A percentile compares a stretch with the other conserved stretches of the same genome.
These are phyloP conservation scores for Ptychadena robeensis DNA, from an alignment of 2,797 vertebrate species.

Conservation along the genomic window DNA sequence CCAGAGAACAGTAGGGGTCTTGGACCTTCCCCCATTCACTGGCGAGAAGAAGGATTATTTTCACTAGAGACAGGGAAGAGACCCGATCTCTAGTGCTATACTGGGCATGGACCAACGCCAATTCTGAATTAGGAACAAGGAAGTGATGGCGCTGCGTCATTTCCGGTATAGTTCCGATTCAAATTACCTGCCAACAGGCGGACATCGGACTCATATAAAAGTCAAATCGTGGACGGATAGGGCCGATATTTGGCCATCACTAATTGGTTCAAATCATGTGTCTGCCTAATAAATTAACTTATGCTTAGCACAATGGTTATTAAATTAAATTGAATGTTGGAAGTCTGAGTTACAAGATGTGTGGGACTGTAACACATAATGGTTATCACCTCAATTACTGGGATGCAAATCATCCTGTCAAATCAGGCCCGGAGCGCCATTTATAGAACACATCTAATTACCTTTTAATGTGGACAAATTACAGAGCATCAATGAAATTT, in stretches of 20 bases:
- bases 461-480: constrained; percentile 16
- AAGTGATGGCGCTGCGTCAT: too few relatives aligned
- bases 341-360: background rate
- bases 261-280: background rate
- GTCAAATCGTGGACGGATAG: too few relatives aligned
- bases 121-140: too few relatives aligned
- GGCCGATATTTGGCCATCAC: background rate
- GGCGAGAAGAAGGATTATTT: too few relatives aligned
- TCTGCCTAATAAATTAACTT: background rate
- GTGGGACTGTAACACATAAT: constrained; percentile 19
- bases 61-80: too few relatives aligned
- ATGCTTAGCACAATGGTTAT: background rate
- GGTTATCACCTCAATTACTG: constrained; percentile 46
- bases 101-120: too few relatives aligned
- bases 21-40: too few relatives aligned
- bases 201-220: too few relatives aligned
- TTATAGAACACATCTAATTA: constrained; percentile 1
- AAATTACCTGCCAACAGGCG: too few relatives aligned
- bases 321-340: constrained; percentile 34
- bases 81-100: too few relatives aligned
- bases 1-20: too few relatives aligned
- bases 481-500: background rate
- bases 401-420: constrained; percentile 44
- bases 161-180: too few relatives aligned
- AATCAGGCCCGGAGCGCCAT: background rate